phyloP scores from a whole-genome alignment of 1,140 invertebrate species.

The Hestina assimilis region DNA sequence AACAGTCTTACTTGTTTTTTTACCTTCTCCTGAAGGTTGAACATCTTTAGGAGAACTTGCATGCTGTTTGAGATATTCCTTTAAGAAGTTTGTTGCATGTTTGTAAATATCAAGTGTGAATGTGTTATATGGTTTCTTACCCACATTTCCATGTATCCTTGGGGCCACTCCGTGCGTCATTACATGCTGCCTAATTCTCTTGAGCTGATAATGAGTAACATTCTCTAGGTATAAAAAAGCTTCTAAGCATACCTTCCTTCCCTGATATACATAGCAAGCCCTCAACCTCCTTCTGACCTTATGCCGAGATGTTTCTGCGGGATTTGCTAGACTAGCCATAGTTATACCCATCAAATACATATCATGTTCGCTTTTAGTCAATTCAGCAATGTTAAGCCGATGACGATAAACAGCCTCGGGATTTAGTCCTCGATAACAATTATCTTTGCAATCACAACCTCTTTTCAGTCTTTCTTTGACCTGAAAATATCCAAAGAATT shows the following conservation, averaged over 20 bases:
- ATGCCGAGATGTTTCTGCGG: conserved; percentile 84
- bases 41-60: conserved; percentile 73
- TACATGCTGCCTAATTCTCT: conserved; percentile 87
- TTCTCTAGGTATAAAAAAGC: conserved; percentile 90
- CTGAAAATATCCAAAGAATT: conserved; percentile 55
- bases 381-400: conserved; percentile 86
- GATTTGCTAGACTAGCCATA: conserved; percentile 88
- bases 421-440: conserved; percentile 85
- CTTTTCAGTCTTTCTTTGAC: conserved; percentile 84
- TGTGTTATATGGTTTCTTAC: conserved; percentile 89
- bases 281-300: conserved; percentile 85
- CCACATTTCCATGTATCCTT: conserved; percentile 87
- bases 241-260: conserved; percentile 86
- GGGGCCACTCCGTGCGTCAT: conserved; percentile 88
- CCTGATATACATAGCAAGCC: conserved; percentile 87
- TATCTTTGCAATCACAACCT: conserved; percentile 88
- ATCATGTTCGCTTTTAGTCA: conserved; percentile 86
- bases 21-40: conserved; percentile 78
- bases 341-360: conserved; percentile 90
- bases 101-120: conserved; percentile 88
- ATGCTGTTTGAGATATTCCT: conserved; percentile 82
- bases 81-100: conserved; percentile 86
- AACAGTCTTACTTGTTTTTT: conserved; percentile 75
- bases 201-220: conserved; percentile 88
- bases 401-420: conserved; percentile 87